Evolutionary conservation across 2,888 invertebrate species (phyloP), one percentile per base, ranked within the genome.

Genomic region (Belgica antarctica): DNA sequence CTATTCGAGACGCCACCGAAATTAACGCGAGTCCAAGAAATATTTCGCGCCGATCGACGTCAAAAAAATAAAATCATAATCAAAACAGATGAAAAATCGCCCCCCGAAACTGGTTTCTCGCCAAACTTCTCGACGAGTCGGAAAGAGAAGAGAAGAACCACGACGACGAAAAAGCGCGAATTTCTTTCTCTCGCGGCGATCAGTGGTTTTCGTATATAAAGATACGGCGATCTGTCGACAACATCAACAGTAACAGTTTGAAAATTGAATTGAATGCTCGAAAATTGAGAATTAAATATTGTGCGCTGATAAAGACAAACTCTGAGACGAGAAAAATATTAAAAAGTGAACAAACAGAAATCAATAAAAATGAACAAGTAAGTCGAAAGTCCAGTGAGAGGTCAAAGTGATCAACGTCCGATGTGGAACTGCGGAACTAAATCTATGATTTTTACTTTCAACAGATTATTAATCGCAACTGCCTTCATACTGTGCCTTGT

Each of bases 231-330:
- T 68, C 52, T 17, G 52, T 28, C 17, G 17, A 47, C 27, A 68
- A 57, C 27, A 46, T 68, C 68, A 68, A 68, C 68, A 68, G 68
- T 68, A 68, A 68, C 68, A 52, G 31, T 68, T 57, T 34, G 57
- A 28, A 68, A 68, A 52, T 22, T 17, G 68, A 46, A 25, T 57
- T 57, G 68, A 68, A 31, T 28, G 57, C 52, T 68, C 46, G 19
- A 7, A 10, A 57, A 57, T n/a, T n/a, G n/a, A n/a, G n/a, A n/a
- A n/a, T n/a, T n/a, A n/a, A n/a, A n/a, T n/a, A n/a, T 25, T 34
- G 12, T 25, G 59, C 22, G 59, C 59, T 59, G 59, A 59, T 24
- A 59, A 62, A 3, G 15, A 41, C 41, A 2, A 41, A 41, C 41
- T 15, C 41, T 12, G 41, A 41, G 15, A 41, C 31, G 34, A 62